phyloP scores from a whole-genome alignment of 2,113 vertebrate species.

The Aramus guarauna region DNA sequence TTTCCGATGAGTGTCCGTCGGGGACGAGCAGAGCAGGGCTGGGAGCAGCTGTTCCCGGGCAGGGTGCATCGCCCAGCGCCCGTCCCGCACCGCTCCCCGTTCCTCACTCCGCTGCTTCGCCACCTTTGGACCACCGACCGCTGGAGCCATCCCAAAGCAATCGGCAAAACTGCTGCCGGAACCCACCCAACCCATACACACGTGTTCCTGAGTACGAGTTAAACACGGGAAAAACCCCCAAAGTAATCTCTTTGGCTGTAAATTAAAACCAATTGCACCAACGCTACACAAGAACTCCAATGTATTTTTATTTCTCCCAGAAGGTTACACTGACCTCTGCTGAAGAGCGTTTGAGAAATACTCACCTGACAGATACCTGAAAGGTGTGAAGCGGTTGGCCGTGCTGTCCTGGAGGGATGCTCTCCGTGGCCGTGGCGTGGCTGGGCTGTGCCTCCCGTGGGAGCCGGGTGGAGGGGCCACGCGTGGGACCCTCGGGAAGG shows the following conservation, averaged over 20 bases:
- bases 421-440: accelerated
- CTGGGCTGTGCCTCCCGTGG: neutral
- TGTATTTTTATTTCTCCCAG: neutral
- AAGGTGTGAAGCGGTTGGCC: neutral
- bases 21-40: accelerated
- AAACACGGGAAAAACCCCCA: neutral
- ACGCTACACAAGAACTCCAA: neutral
- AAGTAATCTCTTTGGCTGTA: neutral
- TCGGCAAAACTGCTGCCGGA: neutral
- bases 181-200: neutral
- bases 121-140: neutral
- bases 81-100: accelerated
- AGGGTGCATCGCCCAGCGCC: neutral
- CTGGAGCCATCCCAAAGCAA: neutral
- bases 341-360: neutral
- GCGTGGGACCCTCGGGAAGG: accelerated
- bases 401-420: neutral
- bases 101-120: neutral
- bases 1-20: accelerated
- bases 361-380: neutral
- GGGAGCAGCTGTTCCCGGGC: accelerated
- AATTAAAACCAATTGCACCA: neutral
- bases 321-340: neutral
- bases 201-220: neutral
- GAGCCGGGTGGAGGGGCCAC: accelerated